Evolutionary conservation across 2,888 invertebrate species (phyloP).

Genomic region (Aspidiotus destructor): DNA sequence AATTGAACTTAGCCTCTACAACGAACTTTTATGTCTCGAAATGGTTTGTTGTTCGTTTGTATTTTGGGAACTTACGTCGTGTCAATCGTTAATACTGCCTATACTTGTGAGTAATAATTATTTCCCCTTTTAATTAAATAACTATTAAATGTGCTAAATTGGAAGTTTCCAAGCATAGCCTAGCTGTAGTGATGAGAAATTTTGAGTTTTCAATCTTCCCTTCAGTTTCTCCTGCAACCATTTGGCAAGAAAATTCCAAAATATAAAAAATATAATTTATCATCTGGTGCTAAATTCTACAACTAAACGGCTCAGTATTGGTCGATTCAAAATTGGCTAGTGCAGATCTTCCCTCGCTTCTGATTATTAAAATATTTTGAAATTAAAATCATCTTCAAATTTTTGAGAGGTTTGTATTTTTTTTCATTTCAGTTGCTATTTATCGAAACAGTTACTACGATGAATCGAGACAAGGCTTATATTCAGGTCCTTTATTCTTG

Average conservation of each 20-base stretch:
- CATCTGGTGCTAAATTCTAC: too few relatives aligned
- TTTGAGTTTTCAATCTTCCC: too few relatives aligned
- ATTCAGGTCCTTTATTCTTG: slow-evolving; percentile 74
- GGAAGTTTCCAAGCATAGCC: too few relatives aligned
- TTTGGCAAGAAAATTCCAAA: too few relatives aligned
- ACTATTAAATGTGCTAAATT: too few relatives aligned
- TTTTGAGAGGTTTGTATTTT: not conserved
- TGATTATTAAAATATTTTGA: not conserved
- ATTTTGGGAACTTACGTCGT: slow-evolving; percentile 58
- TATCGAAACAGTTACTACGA: slow-evolving; percentile 87
- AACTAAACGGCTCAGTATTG: too few relatives aligned
- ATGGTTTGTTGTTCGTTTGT: slow-evolving; percentile 60
- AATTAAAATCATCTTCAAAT: not conserved
- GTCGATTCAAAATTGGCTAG: too few relatives aligned
- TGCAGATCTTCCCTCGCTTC: too few relatives aligned
- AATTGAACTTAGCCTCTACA: slow-evolving; percentile 48
- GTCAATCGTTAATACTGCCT: slow-evolving; percentile 58
- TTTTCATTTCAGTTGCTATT: slow-evolving; percentile 55
- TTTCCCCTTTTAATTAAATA: not conserved
- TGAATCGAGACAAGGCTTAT: slow-evolving; percentile 78
- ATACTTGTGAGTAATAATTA: slow-evolving; percentile 52
- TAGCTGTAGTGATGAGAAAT: too few relatives aligned
- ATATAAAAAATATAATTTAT: too few relatives aligned
- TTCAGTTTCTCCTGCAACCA: too few relatives aligned
- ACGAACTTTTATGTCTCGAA: slow-evolving; percentile 59